Evolutionary conservation across 2,888 invertebrate species (phyloP).

Genomic region (Altica lythri): DNA sequence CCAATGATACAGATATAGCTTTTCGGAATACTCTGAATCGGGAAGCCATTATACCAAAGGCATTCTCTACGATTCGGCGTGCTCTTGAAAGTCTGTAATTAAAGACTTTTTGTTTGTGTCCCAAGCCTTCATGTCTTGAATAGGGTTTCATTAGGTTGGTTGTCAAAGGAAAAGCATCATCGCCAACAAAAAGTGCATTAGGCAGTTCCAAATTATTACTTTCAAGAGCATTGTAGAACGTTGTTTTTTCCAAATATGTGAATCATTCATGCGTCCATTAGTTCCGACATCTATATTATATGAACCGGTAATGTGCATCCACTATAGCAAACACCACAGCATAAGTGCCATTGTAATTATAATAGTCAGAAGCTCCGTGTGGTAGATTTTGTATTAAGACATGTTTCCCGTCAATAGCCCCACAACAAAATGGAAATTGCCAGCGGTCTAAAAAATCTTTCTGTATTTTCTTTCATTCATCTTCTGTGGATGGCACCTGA

Average conservation of each 20-base stretch:
- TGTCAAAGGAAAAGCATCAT: conserved; percentile 9
- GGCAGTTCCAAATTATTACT: background rate
- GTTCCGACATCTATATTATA: conserved; percentile 3
- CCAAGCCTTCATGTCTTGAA: background rate
- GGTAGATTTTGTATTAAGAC: background rate
- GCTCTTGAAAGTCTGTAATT: conserved; percentile 3
- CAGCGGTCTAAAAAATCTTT: too few species aligned
- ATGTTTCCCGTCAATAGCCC: background rate
- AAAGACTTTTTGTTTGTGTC: background rate
- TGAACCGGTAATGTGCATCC: conserved; percentile 1
- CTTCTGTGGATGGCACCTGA: too few species aligned
- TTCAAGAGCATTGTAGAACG: conserved; percentile 1
- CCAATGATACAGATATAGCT: conserved; percentile 8
- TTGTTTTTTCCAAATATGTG: background rate
- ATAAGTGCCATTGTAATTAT: background rate
- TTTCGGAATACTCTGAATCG: conserved; percentile 10
- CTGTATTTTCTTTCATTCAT: too few species aligned
- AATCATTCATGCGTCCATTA: conserved; percentile 4
- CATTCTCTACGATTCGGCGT: conserved; percentile 10
- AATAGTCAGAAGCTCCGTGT: background rate
- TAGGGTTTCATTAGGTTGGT: conserved; percentile 3
- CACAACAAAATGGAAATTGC: too few species aligned
- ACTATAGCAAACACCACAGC: conserved; percentile 44
- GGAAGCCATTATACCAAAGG: conserved; percentile 7
- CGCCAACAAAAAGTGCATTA: conserved; percentile 1